Evolutionary conservation across 92 coral and sea anemone genomes (phyloP).

Genomic region (Epizoanthus stellaris): DNA sequence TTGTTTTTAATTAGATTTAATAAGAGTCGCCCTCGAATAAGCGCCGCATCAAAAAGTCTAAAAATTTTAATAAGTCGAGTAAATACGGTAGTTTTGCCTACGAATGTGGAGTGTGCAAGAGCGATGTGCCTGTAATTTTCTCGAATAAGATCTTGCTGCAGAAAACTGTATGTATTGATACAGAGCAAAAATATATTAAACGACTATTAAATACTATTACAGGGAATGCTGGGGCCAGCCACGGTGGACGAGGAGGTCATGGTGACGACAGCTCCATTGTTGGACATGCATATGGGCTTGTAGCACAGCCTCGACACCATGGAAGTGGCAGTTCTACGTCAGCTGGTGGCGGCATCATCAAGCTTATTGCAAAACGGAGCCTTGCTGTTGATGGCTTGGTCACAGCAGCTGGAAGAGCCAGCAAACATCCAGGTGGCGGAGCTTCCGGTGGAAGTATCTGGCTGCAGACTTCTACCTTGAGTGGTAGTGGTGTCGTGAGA

Average conservation of each 20-base stretch:
- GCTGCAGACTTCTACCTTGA: conserved; percentile 50
- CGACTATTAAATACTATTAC: not conserved
- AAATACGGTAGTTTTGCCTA: too few relatives aligned
- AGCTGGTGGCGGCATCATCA: conserved; percentile 66
- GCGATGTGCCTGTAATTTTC: too few relatives aligned
- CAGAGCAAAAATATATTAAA: too few relatives aligned
- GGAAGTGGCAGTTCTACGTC: conserved; percentile 68
- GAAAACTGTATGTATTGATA: too few relatives aligned
- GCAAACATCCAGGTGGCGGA: conserved; percentile 53
- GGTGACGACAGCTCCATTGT: conserved; percentile 50
- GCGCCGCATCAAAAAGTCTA: too few relatives aligned
- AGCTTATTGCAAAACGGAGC: conserved; percentile 41
- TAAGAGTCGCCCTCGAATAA: too few relatives aligned
- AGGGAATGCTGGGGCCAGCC: conserved; percentile 76
- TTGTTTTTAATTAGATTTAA: too few relatives aligned
- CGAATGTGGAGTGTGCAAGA: too few relatives aligned
- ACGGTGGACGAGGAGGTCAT: conserved; percentile 74
- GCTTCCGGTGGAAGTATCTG: conserved; percentile 75
- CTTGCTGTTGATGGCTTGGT: conserved; percentile 65
- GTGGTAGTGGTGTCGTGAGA: conserved; percentile 64
- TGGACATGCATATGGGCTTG: conserved; percentile 65
- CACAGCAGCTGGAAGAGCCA: conserved; percentile 56
- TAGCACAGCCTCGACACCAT: conserved; percentile 53
- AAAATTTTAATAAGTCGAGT: too few relatives aligned
- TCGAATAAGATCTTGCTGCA: too few relatives aligned